Percentiles rank a stretch among this genome's conserved stretches.
These are phyloP conservation scores for Rhyacophila brunnea DNA, from an alignment of 1,140 invertebrate species.

Conservation along the genomic window DNA sequence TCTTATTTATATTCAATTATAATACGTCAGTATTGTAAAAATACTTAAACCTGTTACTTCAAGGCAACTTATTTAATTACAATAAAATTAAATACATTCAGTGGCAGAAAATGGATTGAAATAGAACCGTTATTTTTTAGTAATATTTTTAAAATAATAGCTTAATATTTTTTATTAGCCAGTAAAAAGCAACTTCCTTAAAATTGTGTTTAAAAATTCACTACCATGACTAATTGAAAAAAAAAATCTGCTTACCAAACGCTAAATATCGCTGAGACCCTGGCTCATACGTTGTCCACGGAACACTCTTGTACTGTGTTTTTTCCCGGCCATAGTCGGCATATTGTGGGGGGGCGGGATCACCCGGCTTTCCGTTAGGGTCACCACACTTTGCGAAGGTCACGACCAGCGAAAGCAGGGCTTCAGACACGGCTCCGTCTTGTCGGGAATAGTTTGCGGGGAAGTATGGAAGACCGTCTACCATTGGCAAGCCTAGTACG, in stretches of 20 bases:
- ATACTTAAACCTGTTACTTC: no score
- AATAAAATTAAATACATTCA: no score
- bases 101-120: no score
- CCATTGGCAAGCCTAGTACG: constrained; percentile 82
- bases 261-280: constrained; percentile 72
- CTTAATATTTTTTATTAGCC: no score
- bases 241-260: constrained; percentile 68
- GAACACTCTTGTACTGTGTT: constrained; percentile 57
- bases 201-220: no score
- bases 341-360: constrained; percentile 41
- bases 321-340: constrained; percentile 61
- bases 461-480: constrained; percentile 58
- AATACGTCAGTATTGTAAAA: no score
- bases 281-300: constrained; percentile 73
- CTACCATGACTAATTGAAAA: no score
- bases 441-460: constrained; percentile 73
- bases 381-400: constrained; percentile 76
- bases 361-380: constrained; percentile 56
- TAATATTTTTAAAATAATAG: no score
- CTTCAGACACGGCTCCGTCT: constrained; percentile 73
- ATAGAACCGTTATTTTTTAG: no score
- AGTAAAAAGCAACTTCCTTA: no score
- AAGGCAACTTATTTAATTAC: no score
- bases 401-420: constrained; percentile 71
- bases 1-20: no score